Conservation (phyloP, 2,797 vertebrate genomes). For the Trachurus trachurus region DNA sequence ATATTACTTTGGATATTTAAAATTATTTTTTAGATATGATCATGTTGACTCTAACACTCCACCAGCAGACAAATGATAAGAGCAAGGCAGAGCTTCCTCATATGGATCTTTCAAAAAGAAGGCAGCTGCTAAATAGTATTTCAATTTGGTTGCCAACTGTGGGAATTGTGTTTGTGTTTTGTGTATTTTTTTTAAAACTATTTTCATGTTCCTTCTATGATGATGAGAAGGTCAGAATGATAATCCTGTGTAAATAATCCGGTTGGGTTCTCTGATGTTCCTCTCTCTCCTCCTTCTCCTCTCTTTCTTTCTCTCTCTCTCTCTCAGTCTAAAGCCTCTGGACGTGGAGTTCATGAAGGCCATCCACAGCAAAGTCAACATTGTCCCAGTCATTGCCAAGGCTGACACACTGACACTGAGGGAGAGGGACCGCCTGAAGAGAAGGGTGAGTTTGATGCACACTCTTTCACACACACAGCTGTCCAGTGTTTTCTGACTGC, state of each 20-base stretch:
- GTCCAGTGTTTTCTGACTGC: not conserved
- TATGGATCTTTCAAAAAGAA: too few relatives aligned
- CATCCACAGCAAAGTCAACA: conserved; percentile 93
- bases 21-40: too few relatives aligned
- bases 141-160: not conserved
- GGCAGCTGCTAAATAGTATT: not conserved
- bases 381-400: conserved; percentile 92
- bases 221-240: not conserved
- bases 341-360: conserved; percentile 94
- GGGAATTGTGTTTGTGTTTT: not conserved
- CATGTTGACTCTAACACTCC: not conserved
- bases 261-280: not conserved
- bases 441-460: conserved; percentile 84
- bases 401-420: conserved; percentile 89
- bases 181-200: not conserved
- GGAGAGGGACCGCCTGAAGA: conserved; percentile 92
- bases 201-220: not conserved
- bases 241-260: not conserved
- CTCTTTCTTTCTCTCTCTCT: not conserved
- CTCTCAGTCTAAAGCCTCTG: conserved; percentile 88
- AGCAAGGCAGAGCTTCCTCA: too few relatives aligned
- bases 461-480: not conserved
- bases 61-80: not conserved
- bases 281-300: not conserved
- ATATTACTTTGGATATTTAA: not conserved